Conservation (phyloP, 2,113 vertebrate genomes). For the Sinocyclocheilus anophthalmus region DNA sequence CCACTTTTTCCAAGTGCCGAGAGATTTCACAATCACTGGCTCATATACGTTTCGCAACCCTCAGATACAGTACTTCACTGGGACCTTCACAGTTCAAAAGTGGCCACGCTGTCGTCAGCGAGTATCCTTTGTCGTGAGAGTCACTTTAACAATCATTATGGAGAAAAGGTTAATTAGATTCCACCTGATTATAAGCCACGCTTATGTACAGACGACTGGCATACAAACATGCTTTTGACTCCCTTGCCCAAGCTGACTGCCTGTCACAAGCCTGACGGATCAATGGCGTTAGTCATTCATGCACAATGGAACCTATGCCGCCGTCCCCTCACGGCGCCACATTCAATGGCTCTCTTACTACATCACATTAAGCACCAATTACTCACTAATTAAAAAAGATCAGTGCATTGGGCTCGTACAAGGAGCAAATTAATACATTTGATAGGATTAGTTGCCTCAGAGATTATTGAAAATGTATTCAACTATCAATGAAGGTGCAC, state of each 20-base stretch:
- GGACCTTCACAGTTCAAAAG: conserved; percentile 27
- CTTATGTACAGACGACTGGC: conserved; percentile 67
- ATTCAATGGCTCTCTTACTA: conserved; percentile 59
- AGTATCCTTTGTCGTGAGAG: conserved; percentile 59
- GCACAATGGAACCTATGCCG: conserved; percentile 61
- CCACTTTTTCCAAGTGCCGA: conserved; percentile 30
- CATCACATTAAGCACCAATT: conserved; percentile 73
- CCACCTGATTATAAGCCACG: conserved; percentile 69
- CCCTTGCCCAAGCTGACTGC: conserved; percentile 55
- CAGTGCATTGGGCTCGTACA: conserved; percentile 57
- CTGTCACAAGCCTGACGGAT: conserved; percentile 62
- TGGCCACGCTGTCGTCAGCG: neutral
- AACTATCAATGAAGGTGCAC: conserved; percentile 50
- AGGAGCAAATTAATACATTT: conserved; percentile 65
- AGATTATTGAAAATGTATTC: conserved; percentile 58
- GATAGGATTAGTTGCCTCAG: conserved; percentile 59
- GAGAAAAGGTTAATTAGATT: conserved; percentile 75
- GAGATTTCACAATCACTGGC: conserved; percentile 44
- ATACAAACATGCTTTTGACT: conserved; percentile 70
- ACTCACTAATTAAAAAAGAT: conserved; percentile 71
- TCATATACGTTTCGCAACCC: conserved; percentile 30
- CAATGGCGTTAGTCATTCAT: conserved; percentile 65
- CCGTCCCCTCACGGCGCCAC: conserved; percentile 54
- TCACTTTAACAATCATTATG: conserved; percentile 65
- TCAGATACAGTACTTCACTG: conserved; percentile 9